Evolutionary conservation across 2,888 invertebrate species (phyloP).

Genomic region (Andrena camellia): DNA sequence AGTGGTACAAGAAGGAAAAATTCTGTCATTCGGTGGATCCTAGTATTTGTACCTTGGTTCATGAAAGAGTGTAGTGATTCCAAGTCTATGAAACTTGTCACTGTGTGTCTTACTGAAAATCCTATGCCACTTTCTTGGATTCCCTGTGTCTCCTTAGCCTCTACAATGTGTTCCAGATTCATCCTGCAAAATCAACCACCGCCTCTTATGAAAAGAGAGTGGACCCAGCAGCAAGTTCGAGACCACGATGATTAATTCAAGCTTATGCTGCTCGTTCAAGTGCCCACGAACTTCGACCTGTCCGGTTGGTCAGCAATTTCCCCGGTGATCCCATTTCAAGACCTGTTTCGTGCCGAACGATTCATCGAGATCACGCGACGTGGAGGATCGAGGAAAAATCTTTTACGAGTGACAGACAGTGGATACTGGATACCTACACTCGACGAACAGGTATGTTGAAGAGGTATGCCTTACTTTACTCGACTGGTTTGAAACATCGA

Average conservation of each 20-base stretch:
- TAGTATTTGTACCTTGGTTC: too few relatives aligned
- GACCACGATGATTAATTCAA: conserved; percentile 12
- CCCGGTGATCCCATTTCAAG: conserved; percentile 58
- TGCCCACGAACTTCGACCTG: conserved; percentile 62
- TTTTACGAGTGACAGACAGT: conserved; percentile 67
- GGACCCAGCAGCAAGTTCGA: not conserved
- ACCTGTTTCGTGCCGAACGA: conserved; percentile 56
- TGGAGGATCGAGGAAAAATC: conserved; percentile 60
- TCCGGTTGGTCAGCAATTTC: conserved; percentile 61
- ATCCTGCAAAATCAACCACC: too few relatives aligned
- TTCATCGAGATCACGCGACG: conserved; percentile 59
- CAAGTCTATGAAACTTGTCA: too few relatives aligned
- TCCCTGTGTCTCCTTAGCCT: not conserved
- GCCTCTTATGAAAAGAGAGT: too few relatives aligned
- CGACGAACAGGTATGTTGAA: not conserved
- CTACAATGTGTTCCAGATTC: not conserved
- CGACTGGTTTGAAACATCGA: conserved; percentile 70
- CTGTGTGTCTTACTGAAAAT: too few relatives aligned
- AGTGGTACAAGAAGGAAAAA: too few relatives aligned
- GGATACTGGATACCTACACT: conserved; percentile 19
- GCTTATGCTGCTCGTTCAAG: conserved; percentile 35
- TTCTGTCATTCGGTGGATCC: too few relatives aligned
- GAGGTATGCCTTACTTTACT: conserved; percentile 51
- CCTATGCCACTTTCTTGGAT: not conserved
- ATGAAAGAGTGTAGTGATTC: too few relatives aligned